Base-by-base conservation (phyloP, 2,888 invertebrate species). In the Cylloceria caligata region DNA sequence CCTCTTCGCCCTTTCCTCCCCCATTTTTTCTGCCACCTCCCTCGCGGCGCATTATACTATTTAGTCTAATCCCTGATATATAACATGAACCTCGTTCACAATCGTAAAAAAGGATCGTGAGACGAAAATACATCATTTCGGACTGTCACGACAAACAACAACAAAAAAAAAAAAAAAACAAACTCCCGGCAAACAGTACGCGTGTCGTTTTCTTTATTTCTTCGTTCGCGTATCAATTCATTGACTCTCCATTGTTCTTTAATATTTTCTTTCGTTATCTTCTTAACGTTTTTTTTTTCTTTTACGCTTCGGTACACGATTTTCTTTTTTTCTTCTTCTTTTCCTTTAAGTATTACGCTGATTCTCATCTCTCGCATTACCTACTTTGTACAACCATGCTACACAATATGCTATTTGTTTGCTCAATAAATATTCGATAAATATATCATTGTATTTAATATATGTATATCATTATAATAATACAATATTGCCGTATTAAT, bases 1-100 rank as follows among this genome's bases (percentile, higher is more conserved):
- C 89, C 89, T 86, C 27, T 69, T 39, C 88, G 84, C 87, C 87
- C 85, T 60, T 71, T 62, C 39, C 55, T 67, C 49, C 73, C 62
- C 60, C 42, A 78, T 84, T 78, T 68, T 64, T 85, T 84, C 87
- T 87, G 86, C 88, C 88, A 88, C 87, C 87, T 87, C 79, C 75
- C 77, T 87, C 87, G 87, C 88, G 86, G 89, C 88, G 83, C 88
- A 88, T 89, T 90, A 90, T 87, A 87, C 89, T 91, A 92, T 89
- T 92, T 92, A 92, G 87, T 91, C 91, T 92, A 92, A 91, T 92
- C 91, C 92, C 92, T 91, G 92, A 92, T 91, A 90, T 92, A 91
- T 90, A 90, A 91, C 89, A 90, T 91, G 90, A 91, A 91, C 90
- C 88, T 88, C 88, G 90, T 91, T 90, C 89, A 90, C 89, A 89